Evolutionary conservation across 2,797 vertebrate species (phyloP), one percentile per base, ranked within the genome.

Genomic region (Melanotaenia maccullochi): DNA sequence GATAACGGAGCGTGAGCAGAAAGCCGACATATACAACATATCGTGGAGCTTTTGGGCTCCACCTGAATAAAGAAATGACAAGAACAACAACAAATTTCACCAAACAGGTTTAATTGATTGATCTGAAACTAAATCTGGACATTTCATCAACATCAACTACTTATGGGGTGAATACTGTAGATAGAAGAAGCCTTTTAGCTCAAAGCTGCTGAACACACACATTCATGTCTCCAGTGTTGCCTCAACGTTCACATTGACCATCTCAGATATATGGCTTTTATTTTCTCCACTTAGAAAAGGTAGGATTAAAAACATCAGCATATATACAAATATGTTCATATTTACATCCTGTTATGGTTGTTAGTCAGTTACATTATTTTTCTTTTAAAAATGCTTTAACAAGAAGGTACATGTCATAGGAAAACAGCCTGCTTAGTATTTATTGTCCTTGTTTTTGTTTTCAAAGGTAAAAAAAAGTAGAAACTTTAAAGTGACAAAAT

Each of bases 311-410:
- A 95, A 94, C 94, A 91, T 93, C 92, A 92, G 91, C 95, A 94
- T 95, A 87, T 95, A 95, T 92, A 95, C 85, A 93, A 88, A 93
- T 93, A 95, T 91, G 90, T 93, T 93, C 84, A 93, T 95, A 95
- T 95, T 93, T 95, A 95, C 95, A 95, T 70, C 75, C 87, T 75
- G 80, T 76, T 81, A 86, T 80, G 81, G 76, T 69, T 75, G 81
- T 90, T 78, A 83, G 73, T 86, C 72, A 47, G 75, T 85, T 85
- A 87, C 79, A 85, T 85, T 71, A 73, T 84, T 86, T 78, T 74
- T 13, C 66, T 76, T 14, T 75, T 82, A 73, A 76, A 75, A 85
- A 73, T 32, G 63, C 4, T 78, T 71, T 40, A 65, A 92, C 74
- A 81, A 68, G 59, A 73, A 55, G 30, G 78, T 83, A 85, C 73